phyloP scores from a whole-genome alignment of 2,888 invertebrate genomes.

The Eristalinus sepulchralis region DNA sequence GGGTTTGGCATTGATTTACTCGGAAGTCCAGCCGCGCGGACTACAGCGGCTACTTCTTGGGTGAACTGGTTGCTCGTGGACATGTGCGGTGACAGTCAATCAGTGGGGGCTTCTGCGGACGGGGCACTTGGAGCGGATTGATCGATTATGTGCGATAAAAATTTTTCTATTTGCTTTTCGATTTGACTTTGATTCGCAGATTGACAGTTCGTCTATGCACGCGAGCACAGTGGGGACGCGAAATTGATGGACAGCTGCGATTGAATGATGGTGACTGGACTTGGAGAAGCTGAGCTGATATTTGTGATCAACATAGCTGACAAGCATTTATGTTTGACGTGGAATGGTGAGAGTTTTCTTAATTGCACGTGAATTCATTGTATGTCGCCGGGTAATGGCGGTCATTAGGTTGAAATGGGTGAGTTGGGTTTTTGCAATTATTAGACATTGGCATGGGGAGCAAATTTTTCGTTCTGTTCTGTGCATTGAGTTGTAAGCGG shows the following conservation, averaged over 20 bases:
- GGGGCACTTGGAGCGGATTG: slow-evolving; percentile 39
- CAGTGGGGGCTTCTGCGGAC: slow-evolving; percentile 41
- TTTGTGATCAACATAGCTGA: no score
- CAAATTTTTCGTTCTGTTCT: no score
- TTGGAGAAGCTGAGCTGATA: no score
- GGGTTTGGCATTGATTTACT: slow-evolving; percentile 65
- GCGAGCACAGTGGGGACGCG: slow-evolving; percentile 8
- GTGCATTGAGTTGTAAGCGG: no score
- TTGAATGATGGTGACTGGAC: background rate
- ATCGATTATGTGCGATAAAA: slow-evolving; percentile 69
- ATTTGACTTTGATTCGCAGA: slow-evolving; percentile 46
- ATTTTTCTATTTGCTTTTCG: slow-evolving; percentile 50
- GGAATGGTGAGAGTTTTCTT: background rate
- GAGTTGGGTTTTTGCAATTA: background rate
- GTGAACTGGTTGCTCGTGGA: slow-evolving; percentile 39
- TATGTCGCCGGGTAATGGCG: background rate
- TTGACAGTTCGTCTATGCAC: slow-evolving; percentile 47
- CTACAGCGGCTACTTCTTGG: slow-evolving; percentile 37
- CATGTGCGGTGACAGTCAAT: slow-evolving; percentile 61
- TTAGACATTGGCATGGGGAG: no score
- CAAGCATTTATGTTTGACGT: no score
- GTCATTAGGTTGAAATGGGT: background rate
- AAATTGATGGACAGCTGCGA: slow-evolving; percentile 37
- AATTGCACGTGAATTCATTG: background rate
- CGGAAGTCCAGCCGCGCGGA: slow-evolving; percentile 45